Conservation (phyloP, 2,113 vertebrate species). For the Onychostoma macrolepis region DNA sequence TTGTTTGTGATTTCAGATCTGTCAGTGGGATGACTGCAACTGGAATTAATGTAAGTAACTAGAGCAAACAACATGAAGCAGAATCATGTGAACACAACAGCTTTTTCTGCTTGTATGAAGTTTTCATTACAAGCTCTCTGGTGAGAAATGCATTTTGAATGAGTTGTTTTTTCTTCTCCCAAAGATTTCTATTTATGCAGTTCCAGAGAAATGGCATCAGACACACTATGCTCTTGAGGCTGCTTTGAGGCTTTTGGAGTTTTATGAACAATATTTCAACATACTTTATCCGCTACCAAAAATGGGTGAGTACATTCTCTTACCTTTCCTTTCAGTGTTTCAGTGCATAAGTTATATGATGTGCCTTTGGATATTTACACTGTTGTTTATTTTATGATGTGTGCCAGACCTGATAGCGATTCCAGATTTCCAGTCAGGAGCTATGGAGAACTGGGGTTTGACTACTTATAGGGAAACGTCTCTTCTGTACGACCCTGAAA, state of each 20-base stretch:
- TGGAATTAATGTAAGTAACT: constrained; percentile 72
- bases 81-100: not conserved
- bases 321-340: not conserved
- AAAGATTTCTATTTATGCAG: constrained; percentile 77
- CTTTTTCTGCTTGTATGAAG: not conserved
- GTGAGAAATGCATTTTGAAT: not conserved
- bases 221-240: constrained; percentile 77
- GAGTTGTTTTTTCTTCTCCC: constrained; percentile 10
- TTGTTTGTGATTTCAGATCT: constrained; percentile 78
- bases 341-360: not conserved
- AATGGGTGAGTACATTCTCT: constrained; percentile 66
- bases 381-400: constrained; percentile 33
- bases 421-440: constrained; percentile 80
- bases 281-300: constrained; percentile 80
- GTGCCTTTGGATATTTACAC: not conserved
- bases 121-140: not conserved
- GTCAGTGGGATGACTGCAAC: constrained; percentile 72
- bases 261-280: constrained; percentile 81
- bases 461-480: constrained; percentile 76
- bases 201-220: constrained; percentile 75
- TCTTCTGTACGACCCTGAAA: constrained; percentile 72
- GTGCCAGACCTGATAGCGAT: constrained; percentile 75
- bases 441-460: constrained; percentile 82
- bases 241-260: constrained; percentile 79
- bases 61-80: not conserved